Conservation (phyloP, 2,113 vertebrate genomes). For the Alethe castanea region DNA sequence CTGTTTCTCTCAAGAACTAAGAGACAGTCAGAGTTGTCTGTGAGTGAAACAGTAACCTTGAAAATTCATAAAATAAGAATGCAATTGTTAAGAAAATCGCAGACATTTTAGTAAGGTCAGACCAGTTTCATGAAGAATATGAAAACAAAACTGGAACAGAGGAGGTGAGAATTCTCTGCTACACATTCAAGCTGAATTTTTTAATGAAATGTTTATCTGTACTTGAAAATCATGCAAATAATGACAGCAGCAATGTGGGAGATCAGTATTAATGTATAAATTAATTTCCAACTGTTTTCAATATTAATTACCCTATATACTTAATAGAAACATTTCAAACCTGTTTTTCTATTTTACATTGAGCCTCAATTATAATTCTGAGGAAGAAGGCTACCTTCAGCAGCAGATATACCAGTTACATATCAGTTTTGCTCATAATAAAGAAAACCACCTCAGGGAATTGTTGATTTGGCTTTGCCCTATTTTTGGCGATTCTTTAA, state of each 20-base stretch:
- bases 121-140: neutral
- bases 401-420: neutral
- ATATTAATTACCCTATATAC: conserved; percentile 16
- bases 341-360: conserved; percentile 31
- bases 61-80: neutral
- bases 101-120: neutral
- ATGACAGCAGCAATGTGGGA: conserved; percentile 2
- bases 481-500: neutral
- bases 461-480: neutral
- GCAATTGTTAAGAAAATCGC: neutral
- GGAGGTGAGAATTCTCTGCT: neutral
- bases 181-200: conserved; percentile 1
- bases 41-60: neutral
- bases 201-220: conserved; percentile 8
- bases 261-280: conserved; percentile 19
- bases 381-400: neutral
- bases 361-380: neutral
- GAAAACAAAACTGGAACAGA: neutral
- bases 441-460: neutral
- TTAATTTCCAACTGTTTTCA: conserved; percentile 48
- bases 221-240: conserved; percentile 53
- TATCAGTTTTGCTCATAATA: neutral
- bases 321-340: conserved; percentile 25
- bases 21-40: neutral
- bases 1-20: neutral